Evolutionary conservation across 2,113 vertebrate species (phyloP), one percentile per base, ranked within the genome.

Genomic region (Scomber japonicus): DNA sequence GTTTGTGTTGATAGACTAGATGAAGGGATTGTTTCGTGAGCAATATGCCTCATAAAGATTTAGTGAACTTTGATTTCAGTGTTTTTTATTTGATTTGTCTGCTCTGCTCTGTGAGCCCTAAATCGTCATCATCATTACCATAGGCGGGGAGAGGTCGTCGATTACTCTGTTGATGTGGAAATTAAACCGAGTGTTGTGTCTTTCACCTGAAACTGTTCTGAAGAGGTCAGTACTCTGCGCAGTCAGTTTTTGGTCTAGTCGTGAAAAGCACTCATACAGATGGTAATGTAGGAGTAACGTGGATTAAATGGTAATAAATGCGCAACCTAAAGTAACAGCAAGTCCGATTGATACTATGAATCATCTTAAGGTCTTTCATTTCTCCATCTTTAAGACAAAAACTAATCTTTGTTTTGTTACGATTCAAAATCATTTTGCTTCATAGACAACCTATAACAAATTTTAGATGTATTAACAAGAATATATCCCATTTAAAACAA

Each of bases 1-100:
- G 96, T 96, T 95, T 96, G 93, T 96, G 95, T 97, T 95, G 92
- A 93, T 96, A 97, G 97, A 95, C 89, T 96, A 95, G 96, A 96
- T 93, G 21, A 83, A 75, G 74, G 95, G 93, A 95, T 95, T 97
- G 95, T 88, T 97, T 96, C 91, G 93, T 95, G 95, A 96, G 93
- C 93, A 93, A 92, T 92, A 94, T 96, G 92, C 69, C 82, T 92
- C 89, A 95, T 95, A 93, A 94, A 94, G 81, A 88, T 89, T 90
- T 89, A 87, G 59, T 89, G 40, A 86, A 81, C 63, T 80, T 85
- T 83, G 83, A 65, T 74, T 85, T 75, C 13, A 67, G 71, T 80
- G 72, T 86, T 83, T 92, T 76, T 84, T 84, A 30, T 85, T 83
- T 80, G 14, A 19, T 24, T 10, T 11, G 21, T 75, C 54, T 71